phyloP scores from a whole-genome alignment of 2,797 vertebrate species.

The Spatula clypeata region DNA sequence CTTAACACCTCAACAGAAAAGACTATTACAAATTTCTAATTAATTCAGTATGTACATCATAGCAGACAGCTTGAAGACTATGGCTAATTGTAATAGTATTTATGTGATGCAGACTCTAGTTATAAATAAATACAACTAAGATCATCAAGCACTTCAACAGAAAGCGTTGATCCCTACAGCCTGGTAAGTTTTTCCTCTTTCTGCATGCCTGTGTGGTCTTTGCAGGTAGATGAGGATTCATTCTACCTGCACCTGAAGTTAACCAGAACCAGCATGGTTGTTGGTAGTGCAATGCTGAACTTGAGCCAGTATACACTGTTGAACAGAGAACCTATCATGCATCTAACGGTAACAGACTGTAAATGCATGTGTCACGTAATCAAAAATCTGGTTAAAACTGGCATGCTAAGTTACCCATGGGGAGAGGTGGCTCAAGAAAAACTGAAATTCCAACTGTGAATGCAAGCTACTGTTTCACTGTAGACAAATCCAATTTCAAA shows the following conservation, averaged over 20 bases:
- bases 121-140: neutral
- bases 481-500: neutral
- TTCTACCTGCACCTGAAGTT: neutral
- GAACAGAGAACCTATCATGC: neutral
- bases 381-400: slow-evolving; percentile 38
- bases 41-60: neutral
- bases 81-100: neutral
- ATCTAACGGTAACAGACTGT: neutral
- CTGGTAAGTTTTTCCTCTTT: neutral
- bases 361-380: neutral
- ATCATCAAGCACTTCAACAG: neutral
- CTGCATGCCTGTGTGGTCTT: neutral
- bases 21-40: neutral
- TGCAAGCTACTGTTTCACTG: neutral
- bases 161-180: neutral
- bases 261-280: neutral
- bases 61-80: neutral
- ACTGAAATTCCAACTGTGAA: neutral
- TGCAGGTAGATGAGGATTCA: neutral
- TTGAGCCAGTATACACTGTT: neutral
- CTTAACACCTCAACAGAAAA: neutral
- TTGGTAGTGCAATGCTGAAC: neutral
- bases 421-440: neutral
- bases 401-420: neutral
- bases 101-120: neutral